phyloP scores from a whole-genome alignment of 2,888 invertebrate species.

The Phyto melanocephala region DNA sequence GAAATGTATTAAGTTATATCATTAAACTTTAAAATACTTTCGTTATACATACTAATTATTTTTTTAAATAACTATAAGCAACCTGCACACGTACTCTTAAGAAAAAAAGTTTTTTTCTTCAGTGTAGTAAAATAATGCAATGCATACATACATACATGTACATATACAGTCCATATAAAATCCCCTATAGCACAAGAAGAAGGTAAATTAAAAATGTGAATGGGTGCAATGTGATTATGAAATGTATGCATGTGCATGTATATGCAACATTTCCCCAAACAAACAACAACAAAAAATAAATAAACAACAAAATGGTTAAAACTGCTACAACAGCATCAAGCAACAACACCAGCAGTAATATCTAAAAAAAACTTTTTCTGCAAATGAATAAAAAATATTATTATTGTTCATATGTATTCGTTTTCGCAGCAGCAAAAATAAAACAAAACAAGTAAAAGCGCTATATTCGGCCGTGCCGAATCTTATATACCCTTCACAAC shows the following conservation, averaged over 20 bases:
- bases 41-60: too few species aligned
- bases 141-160: neutral
- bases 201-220: conserved; percentile 35
- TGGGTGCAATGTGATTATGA: conserved; percentile 4
- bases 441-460: too few species aligned
- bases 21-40: too few species aligned
- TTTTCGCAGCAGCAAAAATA: too few species aligned
- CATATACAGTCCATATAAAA: too few species aligned
- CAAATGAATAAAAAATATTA: conserved; percentile 14
- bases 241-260: neutral
- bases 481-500: too few species aligned
- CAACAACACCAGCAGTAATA: conserved; percentile 47
- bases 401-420: too few species aligned
- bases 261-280: conserved; percentile 23
- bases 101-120: neutral
- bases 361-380: conserved; percentile 56
- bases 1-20: neutral
- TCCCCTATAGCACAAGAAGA: conserved; percentile 6
- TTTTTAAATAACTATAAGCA: too few species aligned
- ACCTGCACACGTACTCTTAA: too few species aligned
- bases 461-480: too few species aligned
- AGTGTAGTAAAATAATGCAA: neutral
- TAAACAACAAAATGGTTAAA: conserved; percentile 32
- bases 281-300: conserved; percentile 13
- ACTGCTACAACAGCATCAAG: conserved; percentile 33